Conservation (phyloP, 2,888 invertebrate species). For the Ochropleura leucogaster region DNA sequence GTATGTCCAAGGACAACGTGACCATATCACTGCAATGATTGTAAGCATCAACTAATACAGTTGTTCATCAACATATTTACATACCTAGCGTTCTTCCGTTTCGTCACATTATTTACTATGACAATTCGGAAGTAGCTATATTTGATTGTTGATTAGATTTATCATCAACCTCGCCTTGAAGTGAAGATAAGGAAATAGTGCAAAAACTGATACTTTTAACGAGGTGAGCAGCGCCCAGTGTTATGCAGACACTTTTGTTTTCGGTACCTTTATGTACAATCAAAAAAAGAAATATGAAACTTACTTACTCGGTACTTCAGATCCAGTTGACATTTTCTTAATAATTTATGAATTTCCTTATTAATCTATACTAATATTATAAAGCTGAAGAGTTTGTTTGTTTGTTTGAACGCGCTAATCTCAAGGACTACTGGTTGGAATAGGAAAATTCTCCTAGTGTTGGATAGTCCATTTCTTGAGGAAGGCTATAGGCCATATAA, state of each 20-base stretch:
- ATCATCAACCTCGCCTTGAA: constrained; percentile 21
- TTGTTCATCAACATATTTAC: neutral
- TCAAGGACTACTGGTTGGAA: too few relatives aligned
- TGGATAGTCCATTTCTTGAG: too few relatives aligned
- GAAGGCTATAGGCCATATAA: too few relatives aligned
- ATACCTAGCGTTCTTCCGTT: neutral
- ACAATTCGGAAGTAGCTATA: constrained; percentile 18
- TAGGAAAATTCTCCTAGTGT: too few relatives aligned
- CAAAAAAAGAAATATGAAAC: too few relatives aligned
- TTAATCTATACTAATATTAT: too few relatives aligned
- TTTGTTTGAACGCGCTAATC: too few relatives aligned
- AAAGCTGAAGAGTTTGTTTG: too few relatives aligned
- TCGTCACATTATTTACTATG: neutral
- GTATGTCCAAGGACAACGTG: neutral
- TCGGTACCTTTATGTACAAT: neutral
- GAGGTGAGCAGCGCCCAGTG: constrained; percentile 12
- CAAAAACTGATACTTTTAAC: constrained; percentile 1
- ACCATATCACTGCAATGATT: neutral
- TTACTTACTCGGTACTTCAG: too few relatives aligned
- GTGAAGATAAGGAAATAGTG: constrained; percentile 26
- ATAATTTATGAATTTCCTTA: too few relatives aligned
- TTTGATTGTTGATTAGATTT: constrained; percentile 21
- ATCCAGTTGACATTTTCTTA: too few relatives aligned
- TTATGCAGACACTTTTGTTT: neutral
- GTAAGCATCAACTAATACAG: neutral